Percentiles rank a stretch among this genome's conserved stretches.
Evolutionary conservation across 2,797 vertebrate genomes (phyloP).

Genomic region (Anguilla marmorata): DNA sequence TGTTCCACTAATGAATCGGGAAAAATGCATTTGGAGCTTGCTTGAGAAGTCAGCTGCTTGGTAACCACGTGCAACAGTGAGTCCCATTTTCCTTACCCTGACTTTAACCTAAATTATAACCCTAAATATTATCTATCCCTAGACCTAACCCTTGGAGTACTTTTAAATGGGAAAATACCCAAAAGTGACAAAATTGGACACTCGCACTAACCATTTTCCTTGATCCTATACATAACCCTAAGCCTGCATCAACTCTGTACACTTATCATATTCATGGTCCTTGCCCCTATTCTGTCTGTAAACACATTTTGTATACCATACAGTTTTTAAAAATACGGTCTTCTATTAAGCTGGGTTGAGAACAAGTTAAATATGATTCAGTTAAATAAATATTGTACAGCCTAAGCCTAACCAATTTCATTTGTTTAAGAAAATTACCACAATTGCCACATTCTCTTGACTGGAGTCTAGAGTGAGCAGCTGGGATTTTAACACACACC

Average conservation of each 20-base stretch:
- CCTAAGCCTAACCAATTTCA: neutral
- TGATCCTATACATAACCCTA: too few relatives aligned
- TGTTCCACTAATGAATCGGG: too few relatives aligned
- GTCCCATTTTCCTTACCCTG: too few relatives aligned
- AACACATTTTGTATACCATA: neutral
- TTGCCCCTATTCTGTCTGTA: neutral
- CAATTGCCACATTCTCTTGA: neutral
- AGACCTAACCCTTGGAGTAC: neutral
- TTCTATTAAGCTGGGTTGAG: neutral
- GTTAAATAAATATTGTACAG: neutral
- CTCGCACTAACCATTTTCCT: too few relatives aligned
- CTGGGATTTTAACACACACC: constrained; percentile 1
- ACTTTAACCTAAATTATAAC: neutral
- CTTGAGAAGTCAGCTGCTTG: too few relatives aligned
- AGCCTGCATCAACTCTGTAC: neutral
- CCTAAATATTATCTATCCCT: neutral
- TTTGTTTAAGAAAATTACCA: neutral
- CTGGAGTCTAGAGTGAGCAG: neutral
- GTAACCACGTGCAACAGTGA: too few relatives aligned
- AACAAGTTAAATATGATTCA: constrained; percentile 1
- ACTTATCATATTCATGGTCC: neutral
- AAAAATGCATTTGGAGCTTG: too few relatives aligned
- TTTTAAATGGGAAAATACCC: too few relatives aligned
- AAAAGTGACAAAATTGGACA: too few relatives aligned
- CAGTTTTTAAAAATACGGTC: neutral